phyloP scores from a whole-genome alignment of 2,888 invertebrate species.

The Lycia hirtaria region DNA sequence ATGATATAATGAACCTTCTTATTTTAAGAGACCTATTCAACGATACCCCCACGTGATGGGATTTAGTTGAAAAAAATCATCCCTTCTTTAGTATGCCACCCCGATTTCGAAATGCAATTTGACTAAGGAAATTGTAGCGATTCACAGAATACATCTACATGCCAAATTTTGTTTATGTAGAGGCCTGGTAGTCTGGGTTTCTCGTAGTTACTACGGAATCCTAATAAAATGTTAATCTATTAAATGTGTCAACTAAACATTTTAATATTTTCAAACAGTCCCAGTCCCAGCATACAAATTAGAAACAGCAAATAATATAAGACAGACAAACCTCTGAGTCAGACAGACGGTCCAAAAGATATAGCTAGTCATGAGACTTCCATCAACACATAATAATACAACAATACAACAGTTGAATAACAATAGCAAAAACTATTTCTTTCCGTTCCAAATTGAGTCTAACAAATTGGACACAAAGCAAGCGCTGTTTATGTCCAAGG shows the following conservation, averaged over 20 bases:
- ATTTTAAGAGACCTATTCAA: no score
- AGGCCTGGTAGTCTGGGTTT: no score
- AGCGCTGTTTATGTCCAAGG: conserved; percentile 25
- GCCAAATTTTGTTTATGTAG: no score
- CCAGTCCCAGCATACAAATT: neutral
- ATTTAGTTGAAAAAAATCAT: no score
- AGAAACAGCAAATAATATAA: neutral
- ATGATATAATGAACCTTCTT: no score
- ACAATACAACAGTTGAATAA: conserved; percentile 25
- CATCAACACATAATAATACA: conserved; percentile 25
- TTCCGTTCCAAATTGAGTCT: conserved; percentile 21
- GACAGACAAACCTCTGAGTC: neutral
- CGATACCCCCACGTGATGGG: no score
- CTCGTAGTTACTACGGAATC: no score
- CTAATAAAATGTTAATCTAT: no score
- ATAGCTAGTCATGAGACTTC: conserved; percentile 20
- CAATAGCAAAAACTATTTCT: conserved; percentile 29
- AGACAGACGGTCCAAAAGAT: conserved; percentile 16
- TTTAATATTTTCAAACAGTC: neutral
- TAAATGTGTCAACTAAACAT: neutral
- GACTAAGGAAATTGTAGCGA: no score
- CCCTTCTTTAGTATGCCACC: no score
- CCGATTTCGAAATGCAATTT: no score
- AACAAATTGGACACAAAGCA: conserved; percentile 27
- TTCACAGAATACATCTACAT: no score